These are phyloP conservation scores for Rhinichthys osculus DNA, from an alignment of 2,797 vertebrate genomes.

Conservation along the genomic window DNA sequence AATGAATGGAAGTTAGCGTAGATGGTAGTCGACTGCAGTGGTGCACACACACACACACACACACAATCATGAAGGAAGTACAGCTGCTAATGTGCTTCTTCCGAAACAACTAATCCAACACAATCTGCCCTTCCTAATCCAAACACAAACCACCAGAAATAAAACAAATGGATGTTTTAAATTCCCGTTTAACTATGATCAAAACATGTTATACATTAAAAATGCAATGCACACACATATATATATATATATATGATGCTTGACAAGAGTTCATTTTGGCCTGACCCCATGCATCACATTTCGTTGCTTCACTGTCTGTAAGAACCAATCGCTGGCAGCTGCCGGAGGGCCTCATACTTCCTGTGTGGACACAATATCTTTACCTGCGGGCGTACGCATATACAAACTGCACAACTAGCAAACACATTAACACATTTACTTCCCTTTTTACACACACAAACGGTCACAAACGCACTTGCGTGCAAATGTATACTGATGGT, in stretches of 20 bases:
- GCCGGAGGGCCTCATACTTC: constrained; percentile 49
- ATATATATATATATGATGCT: neutral
- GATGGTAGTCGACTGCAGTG: neutral
- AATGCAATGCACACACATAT: neutral
- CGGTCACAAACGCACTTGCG: neutral
- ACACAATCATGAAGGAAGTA: constrained; percentile 59
- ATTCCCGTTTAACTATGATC: neutral
- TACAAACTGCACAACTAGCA: neutral
- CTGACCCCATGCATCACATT: neutral
- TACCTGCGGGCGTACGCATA: neutral
- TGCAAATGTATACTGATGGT: neutral
- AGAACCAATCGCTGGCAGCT: constrained; percentile 23
- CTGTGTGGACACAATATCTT: constrained; percentile 33
- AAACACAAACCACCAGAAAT: constrained; percentile 50
- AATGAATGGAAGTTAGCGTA: constrained; percentile 63
- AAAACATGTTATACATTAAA: neutral
- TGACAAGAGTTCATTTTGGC: neutral
- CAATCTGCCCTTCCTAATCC: constrained; percentile 49
- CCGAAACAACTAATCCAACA: constrained; percentile 29
- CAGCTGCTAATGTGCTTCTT: constrained; percentile 63
- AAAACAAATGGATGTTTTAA: neutral
- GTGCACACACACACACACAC: constrained; percentile 1
- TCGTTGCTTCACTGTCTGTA: neutral
- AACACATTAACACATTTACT: neutral
- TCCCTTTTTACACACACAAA: neutral